phyloP scores from a whole-genome alignment of 2,888 invertebrate genomes.

The Papilio demoleus region DNA sequence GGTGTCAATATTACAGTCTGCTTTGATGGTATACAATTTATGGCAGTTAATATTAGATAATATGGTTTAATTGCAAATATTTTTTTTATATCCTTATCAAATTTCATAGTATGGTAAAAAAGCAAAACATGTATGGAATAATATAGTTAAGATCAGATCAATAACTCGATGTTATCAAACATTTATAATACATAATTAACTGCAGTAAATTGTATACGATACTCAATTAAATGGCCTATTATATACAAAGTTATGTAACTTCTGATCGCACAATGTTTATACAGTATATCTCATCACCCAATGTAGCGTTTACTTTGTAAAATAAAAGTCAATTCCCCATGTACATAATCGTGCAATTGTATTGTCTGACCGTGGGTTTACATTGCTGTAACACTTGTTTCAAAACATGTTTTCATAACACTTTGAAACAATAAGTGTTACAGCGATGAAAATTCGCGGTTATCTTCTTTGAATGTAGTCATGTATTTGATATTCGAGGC shows the following conservation, averaged over 20 bases:
- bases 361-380: slow-evolving; percentile 47
- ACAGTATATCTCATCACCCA: slow-evolving; percentile 50
- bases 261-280: slow-evolving; percentile 37
- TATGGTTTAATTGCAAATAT: too few species aligned
- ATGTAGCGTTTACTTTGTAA: slow-evolving; percentile 56
- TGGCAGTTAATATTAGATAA: not conserved
- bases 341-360: slow-evolving; percentile 81
- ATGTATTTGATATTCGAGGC: slow-evolving; percentile 64
- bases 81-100: too few species aligned
- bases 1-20: not conserved
- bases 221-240: slow-evolving; percentile 15
- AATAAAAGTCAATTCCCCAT: slow-evolving; percentile 78
- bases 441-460: not conserved
- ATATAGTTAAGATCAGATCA: not conserved
- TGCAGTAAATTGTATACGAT: not conserved
- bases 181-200: not conserved
- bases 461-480: slow-evolving; percentile 63
- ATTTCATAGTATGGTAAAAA: too few species aligned
- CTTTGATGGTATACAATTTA: not conserved
- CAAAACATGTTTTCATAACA: not conserved
- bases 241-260: slow-evolving; percentile 15
- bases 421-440: too few species aligned
- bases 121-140: not conserved
- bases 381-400: too few species aligned
- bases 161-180: not conserved